Evolutionary conservation across 2,113 vertebrate genomes (phyloP).

Genomic region (Eidolon helvum): DNA sequence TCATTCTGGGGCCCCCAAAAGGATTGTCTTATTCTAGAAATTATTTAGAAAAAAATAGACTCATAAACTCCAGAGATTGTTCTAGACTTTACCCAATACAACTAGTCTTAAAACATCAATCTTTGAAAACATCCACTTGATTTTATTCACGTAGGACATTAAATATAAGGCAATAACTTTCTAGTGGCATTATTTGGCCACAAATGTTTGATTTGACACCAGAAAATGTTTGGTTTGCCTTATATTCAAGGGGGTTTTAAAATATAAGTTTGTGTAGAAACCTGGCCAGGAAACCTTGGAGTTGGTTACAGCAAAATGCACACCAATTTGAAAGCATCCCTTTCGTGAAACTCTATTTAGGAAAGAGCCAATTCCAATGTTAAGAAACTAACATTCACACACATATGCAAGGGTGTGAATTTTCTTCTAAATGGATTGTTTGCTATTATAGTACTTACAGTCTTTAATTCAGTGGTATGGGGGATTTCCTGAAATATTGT

Average conservation of each 20-base stretch:
- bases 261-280: slow-evolving; percentile 66
- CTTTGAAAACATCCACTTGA: not conserved
- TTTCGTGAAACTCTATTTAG: slow-evolving; percentile 77
- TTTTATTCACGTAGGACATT: not conserved
- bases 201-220: slow-evolving; percentile 43
- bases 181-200: slow-evolving; percentile 30
- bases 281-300: slow-evolving; percentile 74
- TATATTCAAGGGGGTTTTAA: slow-evolving; percentile 65
- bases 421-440: slow-evolving; percentile 79
- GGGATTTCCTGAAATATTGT: slow-evolving; percentile 73
- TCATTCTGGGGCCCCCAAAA: not conserved
- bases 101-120: not conserved
- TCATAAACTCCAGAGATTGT: not conserved
- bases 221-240: slow-evolving; percentile 55
- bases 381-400: slow-evolving; percentile 80
- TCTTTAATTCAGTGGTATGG: slow-evolving; percentile 76
- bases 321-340: slow-evolving; percentile 75
- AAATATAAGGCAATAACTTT: slow-evolving; percentile 41
- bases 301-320: slow-evolving; percentile 66
- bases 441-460: slow-evolving; percentile 78
- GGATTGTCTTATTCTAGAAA: not conserved
- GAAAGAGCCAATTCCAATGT: slow-evolving; percentile 76
- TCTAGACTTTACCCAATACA: not conserved
- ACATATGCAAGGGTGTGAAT: slow-evolving; percentile 79
- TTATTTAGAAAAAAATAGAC: not conserved